Evolutionary conservation across 2,888 invertebrate species (phyloP).

Genomic region (Altica lythri): DNA sequence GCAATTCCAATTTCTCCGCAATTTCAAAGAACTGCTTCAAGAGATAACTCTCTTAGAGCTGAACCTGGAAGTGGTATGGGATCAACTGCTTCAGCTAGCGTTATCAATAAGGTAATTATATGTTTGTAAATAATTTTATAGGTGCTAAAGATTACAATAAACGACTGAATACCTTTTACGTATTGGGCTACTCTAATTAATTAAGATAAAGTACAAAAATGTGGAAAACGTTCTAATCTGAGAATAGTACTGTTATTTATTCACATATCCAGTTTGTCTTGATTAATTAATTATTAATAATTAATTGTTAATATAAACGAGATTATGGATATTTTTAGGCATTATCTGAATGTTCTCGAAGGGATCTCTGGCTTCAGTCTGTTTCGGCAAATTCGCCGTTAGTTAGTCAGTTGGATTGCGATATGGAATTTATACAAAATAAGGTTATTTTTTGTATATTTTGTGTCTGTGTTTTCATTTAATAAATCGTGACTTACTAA

Average conservation of each 20-base stretch:
- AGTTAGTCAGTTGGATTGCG: slow-evolving; percentile 53
- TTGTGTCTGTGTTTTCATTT: no score
- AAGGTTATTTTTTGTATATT: slow-evolving; percentile 47
- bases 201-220: neutral
- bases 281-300: no score
- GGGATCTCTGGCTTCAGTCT: slow-evolving; percentile 58
- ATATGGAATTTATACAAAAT: slow-evolving; percentile 48
- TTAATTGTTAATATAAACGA: no score
- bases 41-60: slow-evolving; percentile 62
- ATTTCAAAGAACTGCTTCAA: slow-evolving; percentile 58
- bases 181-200: neutral
- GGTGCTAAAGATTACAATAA: neutral
- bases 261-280: neutral
- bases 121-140: no score
- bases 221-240: no score
- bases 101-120: slow-evolving; percentile 53
- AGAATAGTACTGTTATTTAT: no score
- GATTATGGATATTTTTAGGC: slow-evolving; percentile 52
- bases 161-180: neutral
- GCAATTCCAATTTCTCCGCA: slow-evolving; percentile 41
- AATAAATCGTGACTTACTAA: no score
- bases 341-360: slow-evolving; percentile 65
- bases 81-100: slow-evolving; percentile 56
- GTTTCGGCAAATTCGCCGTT: slow-evolving; percentile 58
- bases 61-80: slow-evolving; percentile 61